Conservation (phyloP, 35 echinoderm and acorn worm genomes). For the Stichopus chloronotus region DNA sequence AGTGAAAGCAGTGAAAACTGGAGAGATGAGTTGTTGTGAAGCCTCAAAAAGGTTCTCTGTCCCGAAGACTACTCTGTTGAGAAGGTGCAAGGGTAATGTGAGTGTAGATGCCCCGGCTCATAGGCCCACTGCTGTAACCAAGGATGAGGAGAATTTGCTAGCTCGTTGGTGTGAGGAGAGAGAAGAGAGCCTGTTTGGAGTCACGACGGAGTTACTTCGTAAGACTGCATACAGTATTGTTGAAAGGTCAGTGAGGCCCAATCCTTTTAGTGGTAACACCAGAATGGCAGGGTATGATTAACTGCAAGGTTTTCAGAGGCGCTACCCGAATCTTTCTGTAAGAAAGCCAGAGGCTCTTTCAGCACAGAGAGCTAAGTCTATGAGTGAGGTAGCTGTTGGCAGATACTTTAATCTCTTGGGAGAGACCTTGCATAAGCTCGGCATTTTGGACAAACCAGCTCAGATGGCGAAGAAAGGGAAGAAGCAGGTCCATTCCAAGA, state of each 20-base stretch:
- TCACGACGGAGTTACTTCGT: conserved; percentile 12
- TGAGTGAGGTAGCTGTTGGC: conserved; percentile 57
- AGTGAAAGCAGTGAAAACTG: conserved; percentile 24
- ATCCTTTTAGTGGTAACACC: conserved; percentile 48
- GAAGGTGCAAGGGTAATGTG: conserved; percentile 28
- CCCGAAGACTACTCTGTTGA: background rate
- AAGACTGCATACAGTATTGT: conserved; percentile 27
- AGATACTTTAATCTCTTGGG: conserved; percentile 60
- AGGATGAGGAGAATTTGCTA: conserved; percentile 23
- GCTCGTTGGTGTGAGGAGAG: conserved; percentile 42
- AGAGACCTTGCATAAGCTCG: conserved; percentile 22
- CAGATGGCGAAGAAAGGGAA: conserved; percentile 57
- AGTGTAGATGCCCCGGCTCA: background rate
- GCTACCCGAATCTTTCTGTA: conserved; percentile 21
- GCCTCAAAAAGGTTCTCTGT: conserved; percentile 13
- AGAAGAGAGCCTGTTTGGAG: conserved; percentile 38
- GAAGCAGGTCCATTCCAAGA: conserved; percentile 70
- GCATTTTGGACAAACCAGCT: conserved; percentile 48
- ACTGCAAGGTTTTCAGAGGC: conserved; percentile 10
- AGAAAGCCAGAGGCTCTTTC: conserved; percentile 72
- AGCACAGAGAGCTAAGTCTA: conserved; percentile 37
- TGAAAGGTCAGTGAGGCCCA: conserved; percentile 5
- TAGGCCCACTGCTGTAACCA: conserved; percentile 12
- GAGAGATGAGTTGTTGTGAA: conserved; percentile 43
- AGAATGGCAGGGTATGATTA: conserved; percentile 51